Evolutionary conservation across 2,888 invertebrate species (phyloP), one percentile per base, ranked within the genome.

Genomic region (Unio delphinus): DNA sequence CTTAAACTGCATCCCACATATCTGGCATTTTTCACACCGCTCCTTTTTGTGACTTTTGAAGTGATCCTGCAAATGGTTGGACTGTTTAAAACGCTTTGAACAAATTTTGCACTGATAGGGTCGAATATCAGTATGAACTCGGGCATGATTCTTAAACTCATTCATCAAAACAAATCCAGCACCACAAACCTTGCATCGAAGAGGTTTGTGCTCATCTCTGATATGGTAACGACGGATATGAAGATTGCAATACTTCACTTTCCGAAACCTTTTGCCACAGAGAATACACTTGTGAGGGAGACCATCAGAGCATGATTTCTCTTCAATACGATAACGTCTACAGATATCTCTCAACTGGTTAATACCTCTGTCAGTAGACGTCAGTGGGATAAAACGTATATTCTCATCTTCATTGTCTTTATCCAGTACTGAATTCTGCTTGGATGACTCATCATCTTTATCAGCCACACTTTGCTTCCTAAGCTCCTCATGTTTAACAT

Each of bases 101-200:
- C 77, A 77, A 20, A 70, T 64, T 11, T 45, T 63, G 55, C 77
- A 77, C 62, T 77, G 74, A 34, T 70, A 73, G 6, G 77, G 77
- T 17, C 77, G 58, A 54, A 77, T 73, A 18, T 72, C 75, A 28
- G 77, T 75, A 58, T 77, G 77, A n/a, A 71, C 64, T 18, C 77
- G 34, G 1, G 77, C 68, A 60, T 77, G 77, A 26, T 77, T 77
- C 60, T 75, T 58, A 34, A 77, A 77, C 65, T 75, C 75, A 28
- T 73, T 73, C 64, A 77, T 56, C 11, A 74, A 45, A 11, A 75
- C 77, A 70, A 77, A 77, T 11, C 77, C 77, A 61, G 74, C 73
- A 20, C 75, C 72, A 63, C 77, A 77, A 0, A 77, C 68, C 58
- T 77, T 77, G 58, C 77, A 77, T 26, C 77, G 34, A 54, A 75